These are phyloP conservation scores for Dasypus novemcinctus DNA, from an alignment of 2,113 vertebrate genomes.

Conservation along the genomic window DNA sequence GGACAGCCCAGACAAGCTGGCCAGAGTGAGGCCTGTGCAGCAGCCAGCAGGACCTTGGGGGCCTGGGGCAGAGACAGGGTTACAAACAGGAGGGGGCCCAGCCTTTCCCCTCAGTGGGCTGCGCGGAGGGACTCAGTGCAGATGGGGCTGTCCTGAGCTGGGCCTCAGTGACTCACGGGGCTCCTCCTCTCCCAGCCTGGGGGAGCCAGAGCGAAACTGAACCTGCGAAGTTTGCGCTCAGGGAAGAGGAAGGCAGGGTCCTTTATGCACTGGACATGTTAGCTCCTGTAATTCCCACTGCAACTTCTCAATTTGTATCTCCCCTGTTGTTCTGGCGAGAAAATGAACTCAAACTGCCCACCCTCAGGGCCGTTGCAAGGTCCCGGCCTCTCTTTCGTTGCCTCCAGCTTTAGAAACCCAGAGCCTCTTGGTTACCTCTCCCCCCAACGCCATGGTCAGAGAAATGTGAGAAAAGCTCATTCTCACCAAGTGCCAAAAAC, in stretches of 20 bases:
- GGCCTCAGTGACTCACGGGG: neutral
- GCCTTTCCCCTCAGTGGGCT: neutral
- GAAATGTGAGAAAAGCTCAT: neutral
- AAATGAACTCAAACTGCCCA: neutral
- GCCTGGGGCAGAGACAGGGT: neutral
- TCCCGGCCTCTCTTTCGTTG: neutral
- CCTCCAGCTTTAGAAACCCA: neutral
- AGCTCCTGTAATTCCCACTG: neutral
- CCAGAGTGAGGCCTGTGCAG: neutral
- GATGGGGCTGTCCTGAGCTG: neutral
- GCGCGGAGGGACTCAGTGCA: neutral
- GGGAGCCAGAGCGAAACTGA: neutral
- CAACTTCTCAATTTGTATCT: neutral
- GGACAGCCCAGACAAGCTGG: neutral
- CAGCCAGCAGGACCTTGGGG: neutral
- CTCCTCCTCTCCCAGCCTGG: neutral
- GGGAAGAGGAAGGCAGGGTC: neutral
- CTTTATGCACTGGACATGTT: rapidly evolving
- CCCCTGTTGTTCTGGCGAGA: neutral
- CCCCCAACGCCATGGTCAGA: neutral
- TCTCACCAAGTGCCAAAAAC: neutral
- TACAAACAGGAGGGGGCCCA: neutral
- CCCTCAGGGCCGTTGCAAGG: neutral
- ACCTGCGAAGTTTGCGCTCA: neutral
- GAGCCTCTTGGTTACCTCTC: neutral